A percentile compares a stretch with the other conserved stretches of the same genome.
phyloP scores from a whole-genome alignment of 2,113 vertebrate genomes.

The Vidua macroura region DNA sequence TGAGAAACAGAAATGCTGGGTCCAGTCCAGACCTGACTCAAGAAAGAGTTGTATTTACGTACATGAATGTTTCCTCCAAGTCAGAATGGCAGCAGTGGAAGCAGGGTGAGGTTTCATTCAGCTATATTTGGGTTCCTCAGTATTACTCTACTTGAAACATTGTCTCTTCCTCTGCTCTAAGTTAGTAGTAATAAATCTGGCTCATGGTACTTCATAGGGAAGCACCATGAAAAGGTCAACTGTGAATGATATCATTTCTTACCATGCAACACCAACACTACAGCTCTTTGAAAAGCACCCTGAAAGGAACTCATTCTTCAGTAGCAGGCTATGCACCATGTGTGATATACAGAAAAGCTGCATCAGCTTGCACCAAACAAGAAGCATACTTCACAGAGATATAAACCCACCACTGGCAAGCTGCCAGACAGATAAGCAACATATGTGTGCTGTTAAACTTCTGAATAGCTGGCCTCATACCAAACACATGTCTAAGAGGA shows the following conservation, averaged over 20 bases:
- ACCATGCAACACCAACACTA: background rate
- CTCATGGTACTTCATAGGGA: background rate
- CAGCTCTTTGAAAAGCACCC: background rate
- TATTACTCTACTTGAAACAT: background rate
- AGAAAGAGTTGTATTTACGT: background rate
- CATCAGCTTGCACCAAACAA: background rate
- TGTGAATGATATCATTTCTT: background rate
- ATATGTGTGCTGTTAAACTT: background rate
- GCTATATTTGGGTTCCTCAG: background rate
- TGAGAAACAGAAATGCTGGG: background rate
- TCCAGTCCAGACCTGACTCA: background rate
- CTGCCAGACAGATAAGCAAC: slow-evolving; percentile 14
- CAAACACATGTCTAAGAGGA: slow-evolving; percentile 27
- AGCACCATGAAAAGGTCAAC: slow-evolving; percentile 3
- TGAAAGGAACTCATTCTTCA: background rate
- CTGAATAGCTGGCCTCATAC: slow-evolving; percentile 17
- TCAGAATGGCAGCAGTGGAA: background rate
- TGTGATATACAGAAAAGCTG: background rate
- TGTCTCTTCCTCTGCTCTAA: background rate
- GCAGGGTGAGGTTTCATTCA: slow-evolving; percentile 36
- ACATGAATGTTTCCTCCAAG: background rate
- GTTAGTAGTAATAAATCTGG: background rate
- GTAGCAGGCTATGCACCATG: background rate
- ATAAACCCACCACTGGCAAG: background rate
- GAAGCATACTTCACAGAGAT: background rate